These are phyloP conservation scores for Hemistola chrysoprasaria DNA, from an alignment of 2,888 invertebrate genomes.

Conservation along the genomic window DNA sequence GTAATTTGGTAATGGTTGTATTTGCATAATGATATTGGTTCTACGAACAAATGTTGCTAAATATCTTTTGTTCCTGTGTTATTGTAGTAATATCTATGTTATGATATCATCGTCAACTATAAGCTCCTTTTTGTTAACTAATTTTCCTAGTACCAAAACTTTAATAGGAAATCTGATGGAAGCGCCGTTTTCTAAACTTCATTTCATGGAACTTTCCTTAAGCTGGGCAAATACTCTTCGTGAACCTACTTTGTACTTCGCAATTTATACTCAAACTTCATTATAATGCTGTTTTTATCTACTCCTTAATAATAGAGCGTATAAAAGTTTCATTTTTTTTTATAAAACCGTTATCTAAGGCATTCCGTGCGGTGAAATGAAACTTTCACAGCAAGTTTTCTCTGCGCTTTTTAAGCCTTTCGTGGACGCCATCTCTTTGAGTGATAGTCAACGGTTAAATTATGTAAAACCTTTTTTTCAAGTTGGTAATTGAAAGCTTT, in stretches of 20 bases:
- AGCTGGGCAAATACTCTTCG: conserved; percentile 23
- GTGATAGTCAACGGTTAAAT: not conserved
- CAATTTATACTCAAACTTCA: conserved; percentile 47
- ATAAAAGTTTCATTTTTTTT: conserved; percentile 39
- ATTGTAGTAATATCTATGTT: no score
- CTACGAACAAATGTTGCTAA: no score
- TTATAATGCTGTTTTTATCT: conserved; percentile 44
- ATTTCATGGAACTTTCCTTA: conserved; percentile 8
- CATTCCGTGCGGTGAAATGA: conserved; percentile 12
- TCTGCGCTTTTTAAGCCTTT: conserved; percentile 8
- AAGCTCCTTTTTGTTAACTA: conserved; percentile 8
- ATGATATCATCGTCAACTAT: no score
- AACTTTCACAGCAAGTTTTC: conserved; percentile 8
- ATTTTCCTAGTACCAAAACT: conserved; percentile 10
- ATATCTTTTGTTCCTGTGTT: no score
- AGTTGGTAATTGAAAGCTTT: no score
- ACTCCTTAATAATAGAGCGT: conserved; percentile 41
- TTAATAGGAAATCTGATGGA: conserved; percentile 4
- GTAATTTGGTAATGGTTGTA: conserved; percentile 52
- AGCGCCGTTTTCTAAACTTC: conserved; percentile 11
- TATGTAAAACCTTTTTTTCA: no score
- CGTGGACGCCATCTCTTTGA: not conserved
- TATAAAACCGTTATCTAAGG: conserved; percentile 21
- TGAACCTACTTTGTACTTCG: conserved; percentile 31
- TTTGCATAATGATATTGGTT: conserved; percentile 40